Percentiles rank a stretch among this genome's conserved stretches.
These are phyloP conservation scores for Terebella lapidaria DNA, from an alignment of 2,888 invertebrate genomes.

Conservation along the genomic window DNA sequence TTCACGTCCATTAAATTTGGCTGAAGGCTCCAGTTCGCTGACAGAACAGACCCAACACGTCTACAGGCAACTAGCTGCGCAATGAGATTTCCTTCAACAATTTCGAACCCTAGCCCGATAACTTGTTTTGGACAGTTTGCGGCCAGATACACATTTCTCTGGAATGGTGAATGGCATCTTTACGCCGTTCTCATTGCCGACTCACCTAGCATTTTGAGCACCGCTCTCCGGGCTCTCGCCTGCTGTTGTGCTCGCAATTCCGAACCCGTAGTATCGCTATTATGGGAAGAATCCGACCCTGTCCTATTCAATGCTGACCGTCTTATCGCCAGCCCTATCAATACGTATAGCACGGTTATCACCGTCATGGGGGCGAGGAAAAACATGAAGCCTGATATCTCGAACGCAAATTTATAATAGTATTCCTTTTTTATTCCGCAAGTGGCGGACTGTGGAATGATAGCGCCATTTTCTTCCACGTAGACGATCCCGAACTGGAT, in stretches of 20 bases:
- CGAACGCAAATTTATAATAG: conserved; percentile 23
- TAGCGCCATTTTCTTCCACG: conserved; percentile 33
- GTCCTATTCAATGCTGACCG: conserved; percentile 17
- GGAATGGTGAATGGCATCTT: too few relatives aligned
- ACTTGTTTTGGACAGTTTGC: too few relatives aligned
- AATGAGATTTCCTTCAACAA: too few relatives aligned
- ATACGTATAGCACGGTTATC: conserved; percentile 70
- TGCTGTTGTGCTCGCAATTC: conserved; percentile 24
- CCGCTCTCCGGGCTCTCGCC: conserved; percentile 45
- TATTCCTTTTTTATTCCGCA: conserved; percentile 59
- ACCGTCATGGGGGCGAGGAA: conserved; percentile 83
- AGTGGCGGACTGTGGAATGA: conserved; percentile 59
- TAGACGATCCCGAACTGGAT: conserved; percentile 70
- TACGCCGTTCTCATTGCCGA: conserved; percentile 21
- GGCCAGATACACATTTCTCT: too few relatives aligned
- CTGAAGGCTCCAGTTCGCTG: too few relatives aligned
- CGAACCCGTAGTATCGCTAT: conserved; percentile 5
- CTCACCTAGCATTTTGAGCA: conserved; percentile 63
- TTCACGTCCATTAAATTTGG: too few relatives aligned
- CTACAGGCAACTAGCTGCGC: too few relatives aligned
- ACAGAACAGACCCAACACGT: too few relatives aligned
- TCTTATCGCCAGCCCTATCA: conserved; percentile 49
- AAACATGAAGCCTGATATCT: conserved; percentile 72
- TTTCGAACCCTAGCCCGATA: too few relatives aligned
- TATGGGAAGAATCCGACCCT: conserved; percentile 14